A percentile compares a stretch with the other conserved stretches of the same genome.
Evolutionary conservation across 2,797 vertebrate species (phyloP).

Genomic region (Sebastes baramenuke): DNA sequence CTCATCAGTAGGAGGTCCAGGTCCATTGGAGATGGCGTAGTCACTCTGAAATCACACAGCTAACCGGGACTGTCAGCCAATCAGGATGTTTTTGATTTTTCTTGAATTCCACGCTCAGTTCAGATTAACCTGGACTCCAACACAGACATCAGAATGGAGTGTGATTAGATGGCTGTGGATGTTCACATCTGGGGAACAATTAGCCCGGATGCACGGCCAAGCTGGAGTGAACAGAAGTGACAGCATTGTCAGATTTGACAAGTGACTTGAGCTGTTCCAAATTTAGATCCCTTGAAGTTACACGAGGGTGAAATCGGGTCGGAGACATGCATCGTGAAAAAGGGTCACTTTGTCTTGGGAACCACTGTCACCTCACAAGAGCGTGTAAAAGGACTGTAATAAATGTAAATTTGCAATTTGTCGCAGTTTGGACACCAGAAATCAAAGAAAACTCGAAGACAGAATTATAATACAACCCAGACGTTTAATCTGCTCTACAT

Average conservation of each 20-base stretch:
- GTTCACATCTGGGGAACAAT: constrained; percentile 83
- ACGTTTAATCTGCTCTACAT: not conserved
- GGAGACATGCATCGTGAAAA: constrained; percentile 34
- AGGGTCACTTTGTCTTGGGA: constrained; percentile 51
- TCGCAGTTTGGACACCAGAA: constrained; percentile 5
- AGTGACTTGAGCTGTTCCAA: constrained; percentile 67
- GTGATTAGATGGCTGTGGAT: constrained; percentile 77
- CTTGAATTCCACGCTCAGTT: constrained; percentile 82
- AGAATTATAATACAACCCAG: not conserved
- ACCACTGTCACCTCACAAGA: constrained; percentile 41
- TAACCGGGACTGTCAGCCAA: constrained; percentile 85
- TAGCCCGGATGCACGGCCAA: constrained; percentile 71
- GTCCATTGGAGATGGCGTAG: constrained; percentile 81
- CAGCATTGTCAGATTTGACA: constrained; percentile 69
- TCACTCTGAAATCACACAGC: constrained; percentile 76
- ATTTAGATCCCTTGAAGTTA: constrained; percentile 70
- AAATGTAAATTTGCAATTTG: constrained; percentile 34
- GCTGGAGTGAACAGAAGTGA: constrained; percentile 65
- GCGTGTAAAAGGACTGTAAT: constrained; percentile 9
- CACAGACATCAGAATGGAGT: constrained; percentile 74
- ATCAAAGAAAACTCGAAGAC: not conserved
- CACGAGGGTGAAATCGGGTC: constrained; percentile 55
- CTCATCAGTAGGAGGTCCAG: constrained; percentile 83
- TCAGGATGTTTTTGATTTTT: constrained; percentile 84
- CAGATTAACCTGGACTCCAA: constrained; percentile 86